A percentile compares a stretch with the other conserved stretches of the same genome.
Conservation (phyloP, 2,888 invertebrate genomes). For the Charanyca ferruginea region DNA sequence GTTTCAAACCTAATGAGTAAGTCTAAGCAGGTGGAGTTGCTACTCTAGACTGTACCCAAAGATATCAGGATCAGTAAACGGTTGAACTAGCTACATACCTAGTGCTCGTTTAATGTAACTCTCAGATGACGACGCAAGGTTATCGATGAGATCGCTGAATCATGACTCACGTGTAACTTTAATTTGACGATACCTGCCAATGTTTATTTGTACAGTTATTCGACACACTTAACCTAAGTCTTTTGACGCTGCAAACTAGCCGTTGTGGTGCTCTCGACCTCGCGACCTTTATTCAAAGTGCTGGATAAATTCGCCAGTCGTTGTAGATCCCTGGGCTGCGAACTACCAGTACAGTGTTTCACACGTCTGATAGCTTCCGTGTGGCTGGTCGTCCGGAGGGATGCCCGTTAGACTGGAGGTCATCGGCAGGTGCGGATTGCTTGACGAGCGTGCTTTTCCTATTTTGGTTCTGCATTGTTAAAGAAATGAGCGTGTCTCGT, state of each 20-base stretch:
- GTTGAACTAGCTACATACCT: constrained; percentile 23
- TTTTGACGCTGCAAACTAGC: constrained; percentile 83
- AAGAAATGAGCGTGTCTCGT: constrained; percentile 79
- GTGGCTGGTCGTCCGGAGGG: constrained; percentile 69
- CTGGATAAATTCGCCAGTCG: constrained; percentile 76
- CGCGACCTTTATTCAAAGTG: constrained; percentile 87
- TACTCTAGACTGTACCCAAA: constrained; percentile 33
- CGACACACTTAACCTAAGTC: constrained; percentile 83
- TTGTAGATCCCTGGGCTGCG: constrained; percentile 64
- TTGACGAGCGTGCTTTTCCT: constrained; percentile 86
- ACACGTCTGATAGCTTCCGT: constrained; percentile 46
- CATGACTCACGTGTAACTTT: constrained; percentile 77
- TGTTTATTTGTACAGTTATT: constrained; percentile 87
- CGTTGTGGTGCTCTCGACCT: constrained; percentile 84
- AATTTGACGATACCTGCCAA: constrained; percentile 84
- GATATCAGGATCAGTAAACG: constrained; percentile 30
- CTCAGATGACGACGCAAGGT: constrained; percentile 54
- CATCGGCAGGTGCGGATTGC: constrained; percentile 89
- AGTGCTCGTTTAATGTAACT: constrained; percentile 41
- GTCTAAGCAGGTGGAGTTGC: constrained; percentile 31
- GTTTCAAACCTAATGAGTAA: constrained; percentile 57
- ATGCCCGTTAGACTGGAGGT: constrained; percentile 87
- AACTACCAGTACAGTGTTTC: constrained; percentile 49
- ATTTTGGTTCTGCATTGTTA: constrained; percentile 87
- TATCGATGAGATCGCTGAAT: constrained; percentile 62